Evolutionary conservation across 2,888 invertebrate genomes (phyloP), one percentile per base, ranked within the genome.

Genomic region (Merodon equestris): DNA sequence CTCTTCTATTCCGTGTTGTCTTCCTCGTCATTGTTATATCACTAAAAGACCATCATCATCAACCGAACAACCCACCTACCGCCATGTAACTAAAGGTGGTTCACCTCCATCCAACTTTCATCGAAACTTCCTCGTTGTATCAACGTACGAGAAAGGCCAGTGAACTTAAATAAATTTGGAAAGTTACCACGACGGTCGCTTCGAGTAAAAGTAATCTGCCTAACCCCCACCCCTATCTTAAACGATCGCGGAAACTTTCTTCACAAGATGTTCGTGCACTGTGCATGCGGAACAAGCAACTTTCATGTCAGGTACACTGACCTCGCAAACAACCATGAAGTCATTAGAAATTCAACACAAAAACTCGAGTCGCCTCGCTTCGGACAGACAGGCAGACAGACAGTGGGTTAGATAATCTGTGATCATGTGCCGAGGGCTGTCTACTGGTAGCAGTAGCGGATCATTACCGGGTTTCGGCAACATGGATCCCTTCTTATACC

Each of bases 101-200:
- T 79, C 68, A 77, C 73, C 77, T 79, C 57, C 68, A 38, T 68
- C 53, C 58, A 79, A 79, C 77, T 79, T 79, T 79, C 77, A 79
- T 79, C 67, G 40, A 79, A 60, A 74, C 73, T 73, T 77, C 72
- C 66, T 77, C 61, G 61, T 72, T 56, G 45, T 50, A 60, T 12
- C 56, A 61, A 34, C 45, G 57, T 50, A 40, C n/a, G 27, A 34
- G 18, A 71, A 58, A 57, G 77, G 73, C 77, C 63, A 53, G 14
- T 38, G 77, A 79, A 79, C 77, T 61, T 44, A 36, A 38, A 40
- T 50, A 60, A 27, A 56, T 64, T 79, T 67, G 64, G 79, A 79
- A 79, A 79, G 79, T 74, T 64, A 48, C 36, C 54, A 15, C 17
- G 51, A 5, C 27, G 17, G 12, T n/a, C n/a, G 14, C 47, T n/a